phyloP scores from a whole-genome alignment of 2,113 vertebrate genomes.

The Phrynosoma blainvillii region DNA sequence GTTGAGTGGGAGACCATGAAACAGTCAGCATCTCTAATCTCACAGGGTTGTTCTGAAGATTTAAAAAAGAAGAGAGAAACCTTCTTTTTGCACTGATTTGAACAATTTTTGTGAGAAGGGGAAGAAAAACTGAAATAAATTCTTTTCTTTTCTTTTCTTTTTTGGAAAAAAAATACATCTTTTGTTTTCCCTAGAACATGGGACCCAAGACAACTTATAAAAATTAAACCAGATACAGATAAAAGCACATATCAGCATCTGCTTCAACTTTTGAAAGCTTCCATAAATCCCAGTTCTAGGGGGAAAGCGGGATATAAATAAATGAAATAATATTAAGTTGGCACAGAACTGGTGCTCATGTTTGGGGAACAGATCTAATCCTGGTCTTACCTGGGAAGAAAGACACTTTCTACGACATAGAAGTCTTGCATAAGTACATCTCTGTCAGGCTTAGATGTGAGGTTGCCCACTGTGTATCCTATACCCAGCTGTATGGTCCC shows the following conservation, averaged over 20 bases:
- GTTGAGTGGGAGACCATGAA: background rate
- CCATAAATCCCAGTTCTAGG: background rate
- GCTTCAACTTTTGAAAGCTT: too few species aligned
- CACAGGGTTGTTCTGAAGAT: background rate
- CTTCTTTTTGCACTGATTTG: background rate
- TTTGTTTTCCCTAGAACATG: too few species aligned
- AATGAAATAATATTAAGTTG: background rate
- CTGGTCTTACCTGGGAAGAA: conserved; percentile 89
- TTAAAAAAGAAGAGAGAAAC: background rate
- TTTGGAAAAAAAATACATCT: too few species aligned
- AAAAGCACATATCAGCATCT: background rate
- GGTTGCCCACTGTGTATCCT: conserved; percentile 93
- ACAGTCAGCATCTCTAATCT: background rate
- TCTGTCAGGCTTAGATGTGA: conserved; percentile 93
- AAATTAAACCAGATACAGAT: too few species aligned
- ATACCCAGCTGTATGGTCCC: conserved; percentile 96
- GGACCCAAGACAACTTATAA: too few species aligned
- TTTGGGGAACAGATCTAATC: background rate
- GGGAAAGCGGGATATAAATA: background rate
- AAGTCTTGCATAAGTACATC: conserved; percentile 99
- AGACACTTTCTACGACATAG: conserved; percentile 95
- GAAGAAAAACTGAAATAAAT: background rate
- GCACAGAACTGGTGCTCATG: background rate
- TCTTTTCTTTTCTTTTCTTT: too few species aligned
- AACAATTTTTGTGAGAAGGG: background rate